phyloP scores from a whole-genome alignment of 2,888 invertebrate species.

The Osedax frankpressi region DNA sequence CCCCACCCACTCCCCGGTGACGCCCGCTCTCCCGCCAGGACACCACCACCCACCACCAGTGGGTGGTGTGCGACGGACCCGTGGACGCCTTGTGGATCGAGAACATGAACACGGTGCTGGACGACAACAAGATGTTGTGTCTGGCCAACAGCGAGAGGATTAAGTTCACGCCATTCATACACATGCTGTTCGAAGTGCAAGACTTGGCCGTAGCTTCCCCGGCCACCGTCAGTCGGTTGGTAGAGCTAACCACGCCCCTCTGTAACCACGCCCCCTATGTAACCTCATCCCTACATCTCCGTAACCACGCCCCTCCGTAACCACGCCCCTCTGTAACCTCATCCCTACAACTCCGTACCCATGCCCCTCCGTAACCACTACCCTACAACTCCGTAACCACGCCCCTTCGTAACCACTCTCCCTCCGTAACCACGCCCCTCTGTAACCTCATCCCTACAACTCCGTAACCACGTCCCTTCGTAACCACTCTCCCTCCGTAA shows the following conservation, averaged over 20 bases:
- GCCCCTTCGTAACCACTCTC: no score
- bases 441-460: no score
- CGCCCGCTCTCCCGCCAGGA: slow-evolving; percentile 31
- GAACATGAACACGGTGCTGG: slow-evolving; percentile 79
- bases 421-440: no score
- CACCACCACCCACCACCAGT: slow-evolving; percentile 59
- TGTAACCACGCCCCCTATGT: no score
- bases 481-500: no score
- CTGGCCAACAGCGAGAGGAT: slow-evolving; percentile 79
- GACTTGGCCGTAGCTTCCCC: slow-evolving; percentile 79
- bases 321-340: no score
- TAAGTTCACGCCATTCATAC: slow-evolving; percentile 72
- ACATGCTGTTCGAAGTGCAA: slow-evolving; percentile 66
- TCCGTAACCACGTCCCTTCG: no score
- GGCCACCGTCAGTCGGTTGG: slow-evolving; percentile 65
- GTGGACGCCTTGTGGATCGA: slow-evolving; percentile 89
- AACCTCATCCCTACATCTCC: no score
- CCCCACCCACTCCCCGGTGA: not conserved
- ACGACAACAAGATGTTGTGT: slow-evolving; percentile 84
- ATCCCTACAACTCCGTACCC: no score
- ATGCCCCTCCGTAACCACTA: no score
- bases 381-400: no score
- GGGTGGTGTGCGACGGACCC: slow-evolving; percentile 77
- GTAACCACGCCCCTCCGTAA: no score
- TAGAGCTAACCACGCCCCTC: not conserved